Base-by-base conservation (phyloP, 2,113 vertebrate genomes). In the Okapia johnstoni region DNA sequence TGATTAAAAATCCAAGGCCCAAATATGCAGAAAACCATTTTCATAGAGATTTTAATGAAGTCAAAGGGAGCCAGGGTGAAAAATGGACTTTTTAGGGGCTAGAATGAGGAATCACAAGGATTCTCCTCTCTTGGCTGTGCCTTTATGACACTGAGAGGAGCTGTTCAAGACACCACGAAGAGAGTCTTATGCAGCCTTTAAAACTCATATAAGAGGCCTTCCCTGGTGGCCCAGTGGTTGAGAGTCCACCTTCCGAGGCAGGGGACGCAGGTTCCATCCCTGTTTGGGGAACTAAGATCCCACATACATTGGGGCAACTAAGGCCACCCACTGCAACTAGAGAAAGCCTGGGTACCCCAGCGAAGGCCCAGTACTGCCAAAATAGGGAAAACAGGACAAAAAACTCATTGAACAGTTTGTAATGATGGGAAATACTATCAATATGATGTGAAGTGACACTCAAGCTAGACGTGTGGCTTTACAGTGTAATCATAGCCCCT, bases 381-480 rank as follows among this genome's bases (percentile, higher is more conserved):
- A 73, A 73, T 12, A 12, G 17, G 66, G 66, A 40, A 73, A 40
- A 73, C 0, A 73, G 36, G n/a, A 13, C n/a, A 23, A 40, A 73
- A 23, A 73, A 73, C 5, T 25, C 66, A 73, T 23, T 73, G 66
- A 73, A 25, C n/a, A 73, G 36, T 2, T 40, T 30, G 25, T 23
- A 25, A 1, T 2, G 25, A 43, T 0, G 5, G 30, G n/a, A 21
- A 57, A 30, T 7, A 5, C 46, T 21, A 2, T 15, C 0, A 11
- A 21, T 0, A 5, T 4, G 3, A 25, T 6, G 3, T 5, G 11
- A 13, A 58, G 33, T 3, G 7, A 36, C 25, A 5, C 11, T 25
- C 46, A 5, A 15, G 55, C 28, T 7, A 5, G 6, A 23, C 0
- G 0, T 1, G 23, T 8, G 13, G 50, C 7, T 12, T 46, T 19